Base-by-base conservation (phyloP, 2,113 vertebrate genomes). In the Xenopus laevis region DNA sequence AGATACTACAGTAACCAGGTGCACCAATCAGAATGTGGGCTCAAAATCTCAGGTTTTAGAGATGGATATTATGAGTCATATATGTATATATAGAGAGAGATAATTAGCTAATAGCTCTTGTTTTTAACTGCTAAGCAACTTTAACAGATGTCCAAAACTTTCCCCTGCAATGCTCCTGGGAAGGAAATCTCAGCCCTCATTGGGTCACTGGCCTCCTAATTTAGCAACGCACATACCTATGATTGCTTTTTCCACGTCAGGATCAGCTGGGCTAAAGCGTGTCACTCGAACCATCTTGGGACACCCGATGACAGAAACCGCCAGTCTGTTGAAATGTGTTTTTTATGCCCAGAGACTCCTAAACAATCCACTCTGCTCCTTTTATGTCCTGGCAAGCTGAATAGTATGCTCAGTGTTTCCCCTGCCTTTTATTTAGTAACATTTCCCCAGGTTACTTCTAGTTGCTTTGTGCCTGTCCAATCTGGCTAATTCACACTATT, bases 231-330 rank as follows among this genome's bases (percentile, higher is more conserved):
- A 82, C 81, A 7, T 81, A 86, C 65, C 78, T 85, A 7, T 80
- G 80, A 86, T 74, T 79, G 74, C 21, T 67, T 80, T 81, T 50
- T 81, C 79, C 78, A 18, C 77, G 63, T 73, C 27, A 21, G 53
- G 67, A 77, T 86, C 81, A 76, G 80, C 72, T 81, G 69, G 80
- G 61, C 78, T 83, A 78, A 81, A 85, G 20, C 81, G 78, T 76
- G 76, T 74, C 60, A 83, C 74, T 68, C 83, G 78, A 62, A 79
- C 77, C 80, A 83, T 80, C 71, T 73, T 73, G 67, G 2, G 59
- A 64, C 9, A 20, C n/a, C 16, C 4, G 80, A 78, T n/a, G 0
- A 45, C 16, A 21, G 76, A 18, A 71, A 60, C 62, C 44, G 18
- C 21, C 45, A 18, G 12, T 45, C n/a, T 65, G 33, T 18, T 21